A percentile compares a stretch with the other conserved stretches of the same genome.
Conservation (phyloP, 2,797 vertebrate genomes). For the Ispidina picta region DNA sequence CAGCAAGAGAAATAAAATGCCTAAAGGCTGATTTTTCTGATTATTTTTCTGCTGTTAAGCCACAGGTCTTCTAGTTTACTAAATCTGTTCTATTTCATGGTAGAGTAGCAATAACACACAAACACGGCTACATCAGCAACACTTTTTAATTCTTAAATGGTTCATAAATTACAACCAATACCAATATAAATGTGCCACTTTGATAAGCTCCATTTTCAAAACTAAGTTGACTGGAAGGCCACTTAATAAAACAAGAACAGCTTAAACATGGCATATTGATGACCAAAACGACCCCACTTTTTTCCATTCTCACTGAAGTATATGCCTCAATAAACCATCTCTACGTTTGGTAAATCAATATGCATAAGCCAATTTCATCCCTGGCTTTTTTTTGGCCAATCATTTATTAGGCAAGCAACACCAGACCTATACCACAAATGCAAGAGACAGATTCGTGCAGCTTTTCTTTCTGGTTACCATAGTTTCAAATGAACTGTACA, state of each 20-base stretch:
- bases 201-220: not conserved
- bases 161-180: not conserved
- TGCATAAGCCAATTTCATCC: not conserved
- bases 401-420: not conserved
- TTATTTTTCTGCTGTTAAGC: not conserved
- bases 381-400: not conserved
- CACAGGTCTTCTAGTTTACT: not conserved
- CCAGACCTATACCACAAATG: not conserved
- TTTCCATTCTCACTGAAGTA: not conserved
- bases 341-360: not conserved
- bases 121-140: not conserved
- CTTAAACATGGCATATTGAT: not conserved
- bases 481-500: conserved; percentile 42
- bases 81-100: not conserved
- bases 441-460: not conserved
- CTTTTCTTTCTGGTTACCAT: conserved; percentile 40
- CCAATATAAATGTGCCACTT: not conserved
- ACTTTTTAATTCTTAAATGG: not conserved
- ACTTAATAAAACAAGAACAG: not conserved
- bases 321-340: not conserved
- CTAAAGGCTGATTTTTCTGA: not conserved
- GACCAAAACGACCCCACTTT: not conserved
- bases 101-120: not conserved
- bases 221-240: not conserved
- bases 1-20: not conserved